Evolutionary conservation across 2,888 invertebrate genomes (phyloP), one percentile per base, ranked within the genome.

Genomic region (Clanis bilineata): DNA sequence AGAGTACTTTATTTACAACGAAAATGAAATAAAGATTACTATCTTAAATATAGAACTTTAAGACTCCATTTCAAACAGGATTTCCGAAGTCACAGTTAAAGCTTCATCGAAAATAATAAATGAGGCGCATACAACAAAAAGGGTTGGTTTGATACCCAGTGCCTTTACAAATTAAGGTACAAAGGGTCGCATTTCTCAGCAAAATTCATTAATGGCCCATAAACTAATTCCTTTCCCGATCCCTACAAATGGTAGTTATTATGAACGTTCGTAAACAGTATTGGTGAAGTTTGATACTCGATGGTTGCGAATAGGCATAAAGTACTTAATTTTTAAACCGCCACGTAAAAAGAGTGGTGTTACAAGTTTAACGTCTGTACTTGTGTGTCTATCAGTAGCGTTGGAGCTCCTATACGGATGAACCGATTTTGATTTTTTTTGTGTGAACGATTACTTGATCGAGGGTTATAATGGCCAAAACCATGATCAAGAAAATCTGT

Each of bases 141-240:
- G 58, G 45, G 39, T 59, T 58, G 67, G 70, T 73, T 75, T 75
- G 79, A 82, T 77, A 78, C 74, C 72, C 72, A 73, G 76, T 77
- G 73, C 74, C 73, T 28, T 73, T 73, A 78, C 80, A 81, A 82
- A 84, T 84, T 83, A 74, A 75, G 73, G 77, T 77, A 75, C 77
- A 73, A 82, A 76, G 72, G 73, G 76, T 74, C 63, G 66, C 73
- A 79, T 79, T 80, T 72, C 75, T 73, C 68, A 73, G 69, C 72
- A 66, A 77, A 84, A 82, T 82, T 83, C 83, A 83, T 85, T 86
- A 86, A 83, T 84, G 77, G 79, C 63, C 76, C 72, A 82, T 85
- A 85, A 85, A 85, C 84, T 81, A 79, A 82, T 82, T 79, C 82
- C 79, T 77, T 81, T 10, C 80, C 76, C 72, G 59, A 61, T 45